These are phyloP conservation scores for Spea hammondii DNA, from an alignment of 2,797 vertebrate species.

Conservation along the genomic window DNA sequence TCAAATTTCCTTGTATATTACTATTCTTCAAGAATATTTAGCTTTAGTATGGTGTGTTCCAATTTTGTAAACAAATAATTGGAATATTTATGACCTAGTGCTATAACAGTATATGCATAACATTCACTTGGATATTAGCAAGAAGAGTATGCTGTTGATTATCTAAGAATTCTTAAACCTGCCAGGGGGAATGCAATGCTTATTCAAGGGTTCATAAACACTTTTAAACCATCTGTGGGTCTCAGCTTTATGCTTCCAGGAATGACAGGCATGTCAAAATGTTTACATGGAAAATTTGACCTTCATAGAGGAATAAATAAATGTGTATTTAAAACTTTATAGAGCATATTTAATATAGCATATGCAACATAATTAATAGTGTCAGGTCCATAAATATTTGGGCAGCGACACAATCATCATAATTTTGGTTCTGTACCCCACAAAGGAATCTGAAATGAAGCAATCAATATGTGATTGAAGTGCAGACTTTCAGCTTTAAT, in stretches of 20 bases:
- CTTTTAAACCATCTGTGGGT: constrained; percentile 51
- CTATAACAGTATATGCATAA: constrained; percentile 19
- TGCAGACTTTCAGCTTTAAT: too few species aligned
- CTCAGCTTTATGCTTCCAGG: constrained; percentile 47
- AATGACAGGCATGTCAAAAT: constrained; percentile 50
- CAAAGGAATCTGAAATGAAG: too few species aligned
- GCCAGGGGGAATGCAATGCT: constrained; percentile 39
- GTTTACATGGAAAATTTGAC: constrained; percentile 43
- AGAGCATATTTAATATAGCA: constrained; percentile 2
- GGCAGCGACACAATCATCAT: too few species aligned
- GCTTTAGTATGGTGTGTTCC: too few species aligned
- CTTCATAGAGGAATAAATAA: constrained; percentile 42
- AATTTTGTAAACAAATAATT: neutral
- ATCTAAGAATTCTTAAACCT: constrained; percentile 33
- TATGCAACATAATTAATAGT: neutral
- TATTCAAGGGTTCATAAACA: constrained; percentile 51
- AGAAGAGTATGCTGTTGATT: constrained; percentile 48
- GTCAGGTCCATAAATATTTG: too few species aligned
- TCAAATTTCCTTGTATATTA: too few species aligned
- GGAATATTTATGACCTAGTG: neutral
- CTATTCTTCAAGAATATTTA: too few species aligned
- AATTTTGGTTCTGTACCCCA: too few species aligned
- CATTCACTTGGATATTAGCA: constrained; percentile 26
- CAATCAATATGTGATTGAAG: too few species aligned
- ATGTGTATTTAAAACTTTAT: constrained; percentile 7